Conservation (phyloP, 2,113 vertebrate genomes). For the Antechinus stuartii region DNA sequence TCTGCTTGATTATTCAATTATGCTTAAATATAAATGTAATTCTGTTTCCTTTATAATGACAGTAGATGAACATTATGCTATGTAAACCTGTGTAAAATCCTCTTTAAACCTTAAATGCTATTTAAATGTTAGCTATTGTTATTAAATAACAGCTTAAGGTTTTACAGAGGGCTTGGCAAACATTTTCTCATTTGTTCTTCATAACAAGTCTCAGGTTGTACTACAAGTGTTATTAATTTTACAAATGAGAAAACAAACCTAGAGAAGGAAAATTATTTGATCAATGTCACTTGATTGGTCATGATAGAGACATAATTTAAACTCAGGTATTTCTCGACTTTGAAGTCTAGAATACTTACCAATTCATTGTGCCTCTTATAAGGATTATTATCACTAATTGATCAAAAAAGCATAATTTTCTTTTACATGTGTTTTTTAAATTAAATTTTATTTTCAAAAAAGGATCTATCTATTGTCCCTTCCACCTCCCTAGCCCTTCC, state of each 20-base stretch:
- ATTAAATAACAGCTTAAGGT: neutral
- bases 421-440: slow-evolving; percentile 34
- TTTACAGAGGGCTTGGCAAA: neutral
- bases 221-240: neutral
- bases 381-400: slow-evolving; percentile 4
- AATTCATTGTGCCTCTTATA: neutral
- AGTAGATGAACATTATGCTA: neutral
- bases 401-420: slow-evolving; percentile 21
- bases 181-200: neutral
- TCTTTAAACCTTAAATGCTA: neutral
- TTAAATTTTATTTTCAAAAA: slow-evolving; percentile 14
- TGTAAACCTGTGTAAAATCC: neutral
- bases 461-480: slow-evolving; percentile 8
- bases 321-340: neutral
- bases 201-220: neutral
- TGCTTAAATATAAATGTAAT: slow-evolving; percentile 27
- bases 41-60: neutral
- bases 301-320: neutral
- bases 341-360: neutral
- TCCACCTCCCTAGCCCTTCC: neutral
- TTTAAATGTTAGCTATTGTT: neutral
- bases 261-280: neutral
- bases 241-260: neutral
- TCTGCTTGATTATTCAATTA: slow-evolving; percentile 20
- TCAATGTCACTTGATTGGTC: neutral